Evolutionary conservation across 2,113 vertebrate species (phyloP).

Genomic region (Camelus bactrianus): DNA sequence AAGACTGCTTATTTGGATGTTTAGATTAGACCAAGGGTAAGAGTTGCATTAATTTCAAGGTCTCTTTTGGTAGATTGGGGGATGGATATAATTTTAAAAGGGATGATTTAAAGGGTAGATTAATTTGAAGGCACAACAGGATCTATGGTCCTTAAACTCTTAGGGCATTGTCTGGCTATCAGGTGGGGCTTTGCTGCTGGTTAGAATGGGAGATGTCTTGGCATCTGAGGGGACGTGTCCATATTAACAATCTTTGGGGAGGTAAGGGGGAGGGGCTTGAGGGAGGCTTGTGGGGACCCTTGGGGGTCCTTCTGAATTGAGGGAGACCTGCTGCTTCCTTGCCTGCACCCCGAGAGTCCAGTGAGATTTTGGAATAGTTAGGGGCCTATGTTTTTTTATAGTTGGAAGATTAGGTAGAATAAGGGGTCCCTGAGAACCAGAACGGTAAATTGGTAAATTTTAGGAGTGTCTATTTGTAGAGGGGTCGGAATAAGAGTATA

Average conservation of each 20-base stretch:
- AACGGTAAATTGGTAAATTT: background rate
- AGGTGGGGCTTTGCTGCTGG: background rate
- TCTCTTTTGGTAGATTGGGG: background rate
- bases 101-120: background rate
- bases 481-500: background rate
- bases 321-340: background rate
- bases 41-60: constrained; percentile 50
- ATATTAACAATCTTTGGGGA: background rate
- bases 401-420: background rate
- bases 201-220: background rate
- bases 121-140: background rate
- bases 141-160: constrained; percentile 1
- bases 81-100: background rate
- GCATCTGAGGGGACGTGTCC: background rate
- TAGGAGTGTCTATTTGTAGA: constrained; percentile 1
- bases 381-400: constrained; percentile 1
- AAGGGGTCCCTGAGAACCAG: background rate
- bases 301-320: background rate
- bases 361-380: constrained; percentile 1
- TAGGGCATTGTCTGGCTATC: background rate
- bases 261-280: background rate
- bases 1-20: constrained; percentile 24
- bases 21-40: constrained; percentile 11
- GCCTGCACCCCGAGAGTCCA: background rate
- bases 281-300: background rate